Evolutionary conservation across 2,797 vertebrate genomes (phyloP).

Genomic region (Leptodactylus fallax): DNA sequence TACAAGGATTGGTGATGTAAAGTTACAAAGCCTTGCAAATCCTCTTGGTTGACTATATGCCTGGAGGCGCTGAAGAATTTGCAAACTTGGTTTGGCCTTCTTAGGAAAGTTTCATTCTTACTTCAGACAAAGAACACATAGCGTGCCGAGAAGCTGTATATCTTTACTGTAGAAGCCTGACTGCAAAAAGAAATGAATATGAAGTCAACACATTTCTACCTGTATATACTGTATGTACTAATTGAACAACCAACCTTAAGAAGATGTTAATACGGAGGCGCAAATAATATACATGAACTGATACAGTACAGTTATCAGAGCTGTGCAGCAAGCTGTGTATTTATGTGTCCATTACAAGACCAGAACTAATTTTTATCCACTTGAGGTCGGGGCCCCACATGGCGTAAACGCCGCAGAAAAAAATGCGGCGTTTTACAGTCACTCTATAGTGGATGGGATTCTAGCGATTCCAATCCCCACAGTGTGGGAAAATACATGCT

Average conservation of each 20-base stretch:
- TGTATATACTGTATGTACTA: no score
- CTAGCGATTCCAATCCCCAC: no score
- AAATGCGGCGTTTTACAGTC: no score
- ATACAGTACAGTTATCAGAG: no score
- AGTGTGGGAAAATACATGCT: no score
- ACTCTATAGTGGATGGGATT: no score
- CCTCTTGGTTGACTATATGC: neutral
- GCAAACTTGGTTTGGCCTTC: neutral
- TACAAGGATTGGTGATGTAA: constrained; percentile 14
- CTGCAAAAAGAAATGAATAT: neutral
- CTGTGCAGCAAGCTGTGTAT: neutral
- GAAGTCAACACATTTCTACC: neutral
- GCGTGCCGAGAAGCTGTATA: neutral
- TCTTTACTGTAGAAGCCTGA: neutral
- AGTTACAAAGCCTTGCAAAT: constrained; percentile 36
- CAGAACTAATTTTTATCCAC: neutral
- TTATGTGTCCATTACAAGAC: no score
- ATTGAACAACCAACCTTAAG: no score
- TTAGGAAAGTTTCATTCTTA: neutral
- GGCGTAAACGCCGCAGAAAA: no score
- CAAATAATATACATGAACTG: no score
- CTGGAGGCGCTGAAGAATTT: constrained; percentile 1
- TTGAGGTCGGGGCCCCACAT: neutral
- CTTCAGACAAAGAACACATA: neutral
- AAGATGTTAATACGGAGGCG: no score